These are phyloP conservation scores for Equus przewalskii DNA, from an alignment of 2,113 vertebrate species.

Conservation along the genomic window DNA sequence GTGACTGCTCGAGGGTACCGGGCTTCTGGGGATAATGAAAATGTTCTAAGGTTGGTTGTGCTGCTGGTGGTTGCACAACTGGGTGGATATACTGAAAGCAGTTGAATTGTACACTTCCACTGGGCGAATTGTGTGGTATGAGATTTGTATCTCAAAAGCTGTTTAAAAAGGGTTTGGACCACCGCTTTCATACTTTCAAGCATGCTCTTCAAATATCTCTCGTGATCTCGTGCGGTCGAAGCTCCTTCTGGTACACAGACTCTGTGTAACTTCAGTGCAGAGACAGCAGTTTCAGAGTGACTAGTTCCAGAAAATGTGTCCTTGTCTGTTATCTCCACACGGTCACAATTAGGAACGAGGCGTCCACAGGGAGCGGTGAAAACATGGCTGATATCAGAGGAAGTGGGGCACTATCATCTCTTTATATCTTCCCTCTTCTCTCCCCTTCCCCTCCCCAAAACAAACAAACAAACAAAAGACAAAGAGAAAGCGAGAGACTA, in stretches of 20 bases:
- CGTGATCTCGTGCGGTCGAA: rapidly evolving
- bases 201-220: not conserved
- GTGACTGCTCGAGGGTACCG: rapidly evolving
- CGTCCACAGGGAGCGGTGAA: not conserved
- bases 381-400: not conserved
- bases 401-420: not conserved
- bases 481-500: not conserved
- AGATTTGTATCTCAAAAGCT: rapidly evolving
- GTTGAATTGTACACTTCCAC: rapidly evolving
- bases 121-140: rapidly evolving
- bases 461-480: too few relatives aligned
- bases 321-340: rapidly evolving
- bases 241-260: rapidly evolving
- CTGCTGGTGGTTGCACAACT: rapidly evolving
- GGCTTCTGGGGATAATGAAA: not conserved
- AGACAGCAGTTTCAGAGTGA: not conserved
- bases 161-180: not conserved
- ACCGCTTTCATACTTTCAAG: not conserved
- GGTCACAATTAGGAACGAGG: not conserved
- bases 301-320: not conserved
- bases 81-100: rapidly evolving
- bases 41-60: too few relatives aligned
- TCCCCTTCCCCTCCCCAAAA: not conserved
- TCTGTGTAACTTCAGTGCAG: rapidly evolving
- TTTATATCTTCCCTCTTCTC: not conserved